A percentile compares a stretch with the other conserved stretches of the same genome.
phyloP scores from a whole-genome alignment of 1,140 invertebrate genomes.

The Atta cephalotes region DNA sequence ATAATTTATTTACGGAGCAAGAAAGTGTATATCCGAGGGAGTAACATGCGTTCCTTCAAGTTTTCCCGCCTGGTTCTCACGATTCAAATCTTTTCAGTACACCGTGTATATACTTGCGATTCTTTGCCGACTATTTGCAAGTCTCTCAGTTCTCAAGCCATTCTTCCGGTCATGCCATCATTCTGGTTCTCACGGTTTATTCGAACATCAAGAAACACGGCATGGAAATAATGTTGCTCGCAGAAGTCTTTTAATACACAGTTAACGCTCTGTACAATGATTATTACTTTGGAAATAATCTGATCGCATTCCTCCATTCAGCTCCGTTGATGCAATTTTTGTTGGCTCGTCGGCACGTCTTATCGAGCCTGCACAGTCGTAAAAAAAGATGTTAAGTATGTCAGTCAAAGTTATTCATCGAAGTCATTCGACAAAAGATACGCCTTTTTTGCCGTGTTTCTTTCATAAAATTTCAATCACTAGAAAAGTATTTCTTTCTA shows the following conservation, averaged over 20 bases:
- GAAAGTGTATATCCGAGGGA: conserved; percentile 56
- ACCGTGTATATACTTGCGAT: conserved; percentile 69
- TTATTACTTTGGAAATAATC: conserved; percentile 19
- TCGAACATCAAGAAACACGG: conserved; percentile 70
- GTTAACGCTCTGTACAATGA: background rate
- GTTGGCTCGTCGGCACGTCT: conserved; percentile 9
- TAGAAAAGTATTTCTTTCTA: background rate
- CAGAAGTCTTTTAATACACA: conserved; percentile 36
- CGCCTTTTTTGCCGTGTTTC: conserved; percentile 10
- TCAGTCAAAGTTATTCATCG: conserved; percentile 31
- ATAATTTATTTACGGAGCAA: conserved; percentile 55
- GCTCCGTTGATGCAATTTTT: conserved; percentile 25
- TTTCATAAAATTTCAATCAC: background rate
- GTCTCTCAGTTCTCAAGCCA: conserved; percentile 74
- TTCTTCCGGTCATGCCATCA: conserved; percentile 77
- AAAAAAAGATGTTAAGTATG: conserved; percentile 44
- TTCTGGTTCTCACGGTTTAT: conserved; percentile 75
- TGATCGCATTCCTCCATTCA: conserved; percentile 13
- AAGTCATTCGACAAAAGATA: conserved; percentile 19
- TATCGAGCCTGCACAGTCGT: conserved; percentile 45
- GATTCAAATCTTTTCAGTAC: conserved; percentile 76
- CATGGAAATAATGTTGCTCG: conserved; percentile 64
- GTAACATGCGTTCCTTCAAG: conserved; percentile 18
- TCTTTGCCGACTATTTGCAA: conserved; percentile 71
- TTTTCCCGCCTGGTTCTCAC: conserved; percentile 74